A percentile compares a stretch with the other conserved stretches of the same genome.
Evolutionary conservation across 2,113 vertebrate species (phyloP).

Genomic region (Strigops habroptila): DNA sequence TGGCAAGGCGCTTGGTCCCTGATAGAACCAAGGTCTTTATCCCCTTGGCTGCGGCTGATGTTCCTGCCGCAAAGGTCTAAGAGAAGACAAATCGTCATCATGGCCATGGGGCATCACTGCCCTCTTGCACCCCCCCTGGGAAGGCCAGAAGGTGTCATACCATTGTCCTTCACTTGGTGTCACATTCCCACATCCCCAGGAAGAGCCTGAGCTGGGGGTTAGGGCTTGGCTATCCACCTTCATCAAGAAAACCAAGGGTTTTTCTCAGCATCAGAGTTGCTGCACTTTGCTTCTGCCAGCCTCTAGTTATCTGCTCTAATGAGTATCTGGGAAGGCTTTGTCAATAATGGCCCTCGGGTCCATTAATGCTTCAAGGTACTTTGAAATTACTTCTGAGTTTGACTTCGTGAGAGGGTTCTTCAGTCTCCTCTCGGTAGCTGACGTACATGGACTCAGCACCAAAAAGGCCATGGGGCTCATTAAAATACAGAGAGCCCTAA

Average conservation of each 20-base stretch:
- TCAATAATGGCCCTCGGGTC: neutral
- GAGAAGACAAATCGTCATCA: neutral
- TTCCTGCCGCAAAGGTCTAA: neutral
- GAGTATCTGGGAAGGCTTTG: neutral
- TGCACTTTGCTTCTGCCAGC: neutral
- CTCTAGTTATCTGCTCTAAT: neutral
- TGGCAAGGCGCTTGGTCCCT: neutral
- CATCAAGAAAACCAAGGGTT: neutral
- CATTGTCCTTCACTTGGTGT: neutral
- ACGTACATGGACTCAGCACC: neutral
- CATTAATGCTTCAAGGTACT: neutral
- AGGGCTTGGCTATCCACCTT: neutral
- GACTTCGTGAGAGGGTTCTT: neutral
- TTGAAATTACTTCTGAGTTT: neutral
- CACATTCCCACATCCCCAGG: neutral
- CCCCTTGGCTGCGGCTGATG: neutral
- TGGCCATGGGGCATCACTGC: neutral
- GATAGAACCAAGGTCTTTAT: neutral
- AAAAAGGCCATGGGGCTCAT: neutral
- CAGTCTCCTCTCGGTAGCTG: neutral
- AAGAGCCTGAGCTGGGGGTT: neutral
- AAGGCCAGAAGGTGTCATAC: neutral
- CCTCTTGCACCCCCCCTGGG: neutral
- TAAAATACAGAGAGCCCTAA: neutral
- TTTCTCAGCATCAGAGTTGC: neutral